These are phyloP conservation scores for Acromyrmex charruanus DNA, from an alignment of 1,140 invertebrate genomes.

Conservation along the genomic window DNA sequence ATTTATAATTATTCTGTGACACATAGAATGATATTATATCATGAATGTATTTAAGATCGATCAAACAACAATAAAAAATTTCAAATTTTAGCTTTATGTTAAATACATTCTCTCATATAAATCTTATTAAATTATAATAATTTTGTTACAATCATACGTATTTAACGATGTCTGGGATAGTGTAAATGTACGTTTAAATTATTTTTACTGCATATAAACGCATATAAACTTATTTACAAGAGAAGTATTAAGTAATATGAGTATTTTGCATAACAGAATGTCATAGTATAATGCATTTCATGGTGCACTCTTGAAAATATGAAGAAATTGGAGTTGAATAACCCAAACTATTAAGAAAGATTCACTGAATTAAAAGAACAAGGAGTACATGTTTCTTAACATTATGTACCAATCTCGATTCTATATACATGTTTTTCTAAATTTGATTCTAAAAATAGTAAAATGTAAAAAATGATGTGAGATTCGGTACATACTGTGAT, in stretches of 20 bases:
- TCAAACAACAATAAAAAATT: background rate
- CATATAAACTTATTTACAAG: slow-evolving; percentile 20
- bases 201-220: background rate
- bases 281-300: slow-evolving; percentile 10
- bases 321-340: background rate
- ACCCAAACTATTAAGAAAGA: slow-evolving; percentile 10
- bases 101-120: background rate
- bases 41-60: slow-evolving; percentile 5
- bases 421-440: background rate
- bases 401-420: slow-evolving; percentile 44
- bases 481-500: slow-evolving; percentile 29
- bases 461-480: slow-evolving; percentile 15
- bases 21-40: background rate
- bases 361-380: slow-evolving; percentile 3
- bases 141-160: background rate
- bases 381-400: background rate
- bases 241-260: background rate
- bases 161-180: background rate
- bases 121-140: slow-evolving; percentile 31
- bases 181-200: background rate
- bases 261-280: background rate
- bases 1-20: background rate
- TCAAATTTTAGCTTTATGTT: background rate
- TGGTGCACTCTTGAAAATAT: slow-evolving; percentile 6
- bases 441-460: slow-evolving; percentile 9